These are phyloP conservation scores for Melangyna quadrimaculata DNA, from an alignment of 2,888 invertebrate species.

Conservation along the genomic window DNA sequence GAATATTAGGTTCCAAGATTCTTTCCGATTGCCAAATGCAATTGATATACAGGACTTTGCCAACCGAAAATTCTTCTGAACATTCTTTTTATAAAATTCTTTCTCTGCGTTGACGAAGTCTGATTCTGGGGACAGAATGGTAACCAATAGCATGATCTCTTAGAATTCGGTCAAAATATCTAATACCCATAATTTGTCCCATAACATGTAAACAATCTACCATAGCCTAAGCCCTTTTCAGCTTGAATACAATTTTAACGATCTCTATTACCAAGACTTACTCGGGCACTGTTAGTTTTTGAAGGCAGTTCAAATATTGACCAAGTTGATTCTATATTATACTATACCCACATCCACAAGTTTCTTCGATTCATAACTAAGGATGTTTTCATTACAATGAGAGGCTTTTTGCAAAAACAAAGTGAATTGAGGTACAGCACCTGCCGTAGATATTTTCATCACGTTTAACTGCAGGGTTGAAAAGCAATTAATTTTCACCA, in stretches of 20 bases:
- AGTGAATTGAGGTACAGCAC: background rate
- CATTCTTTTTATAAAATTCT: too few species aligned
- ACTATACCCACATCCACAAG: background rate
- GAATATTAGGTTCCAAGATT: too few species aligned
- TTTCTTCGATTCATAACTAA: background rate
- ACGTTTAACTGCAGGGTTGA: conserved; percentile 28
- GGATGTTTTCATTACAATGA: conserved; percentile 7
- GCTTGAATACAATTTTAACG: background rate
- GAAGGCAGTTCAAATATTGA: conserved; percentile 8
- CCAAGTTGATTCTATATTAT: conserved; percentile 7
- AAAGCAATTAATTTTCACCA: conserved; percentile 63
- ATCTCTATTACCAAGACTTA: background rate
- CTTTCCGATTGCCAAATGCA: too few species aligned
- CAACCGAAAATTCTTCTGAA: too few species aligned
- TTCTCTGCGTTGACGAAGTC: too few species aligned
- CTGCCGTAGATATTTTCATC: conserved; percentile 14
- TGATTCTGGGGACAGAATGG: too few species aligned
- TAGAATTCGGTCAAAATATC: too few species aligned
- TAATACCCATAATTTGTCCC: too few species aligned
- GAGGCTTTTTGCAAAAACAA: background rate
- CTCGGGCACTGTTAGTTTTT: background rate
- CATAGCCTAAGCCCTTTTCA: background rate
- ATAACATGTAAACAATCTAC: background rate
- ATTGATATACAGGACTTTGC: too few species aligned
- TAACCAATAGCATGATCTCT: too few species aligned